phyloP scores from a whole-genome alignment of 2,797 vertebrate species.

The Rachycentron canadum region DNA sequence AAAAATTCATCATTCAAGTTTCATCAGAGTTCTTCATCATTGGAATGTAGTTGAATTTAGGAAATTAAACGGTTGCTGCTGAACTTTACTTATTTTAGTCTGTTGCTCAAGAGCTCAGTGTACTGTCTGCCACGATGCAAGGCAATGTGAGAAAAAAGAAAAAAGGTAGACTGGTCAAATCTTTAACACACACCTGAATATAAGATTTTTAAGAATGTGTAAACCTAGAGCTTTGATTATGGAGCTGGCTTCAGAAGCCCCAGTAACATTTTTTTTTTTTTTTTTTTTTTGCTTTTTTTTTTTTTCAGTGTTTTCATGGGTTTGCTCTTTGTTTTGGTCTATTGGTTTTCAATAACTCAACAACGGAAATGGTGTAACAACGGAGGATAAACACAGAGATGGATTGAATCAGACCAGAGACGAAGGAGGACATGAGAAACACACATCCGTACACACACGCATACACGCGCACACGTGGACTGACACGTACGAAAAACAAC shows the following conservation, averaged over 20 bases:
- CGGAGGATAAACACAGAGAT: conserved; percentile 53
- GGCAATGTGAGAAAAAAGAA: conserved; percentile 7
- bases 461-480: conserved; percentile 14
- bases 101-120: conserved; percentile 18
- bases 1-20: conserved; percentile 56
- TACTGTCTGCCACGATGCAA: conserved; percentile 29
- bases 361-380: conserved; percentile 61
- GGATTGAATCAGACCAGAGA: conserved; percentile 53
- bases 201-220: conserved; percentile 35
- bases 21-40: conserved; percentile 64
- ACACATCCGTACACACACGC: conserved; percentile 2
- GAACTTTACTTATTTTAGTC: conserved; percentile 34
- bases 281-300: conserved; percentile 34
- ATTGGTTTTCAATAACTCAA: conserved; percentile 59
- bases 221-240: conserved; percentile 15
- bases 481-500: not conserved
- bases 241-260: conserved; percentile 29
- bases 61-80: conserved; percentile 48
- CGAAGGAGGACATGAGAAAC: conserved; percentile 36
- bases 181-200: conserved; percentile 9
- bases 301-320: conserved; percentile 38
- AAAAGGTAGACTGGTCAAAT: conserved; percentile 11
- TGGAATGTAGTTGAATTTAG: conserved; percentile 38
- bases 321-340: conserved; percentile 53
- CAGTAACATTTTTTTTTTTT: conserved; percentile 20